A percentile compares a stretch with the other conserved stretches of the same genome.
These are phyloP conservation scores for Illadopsis cleaveri DNA, from an alignment of 2,113 vertebrate genomes.

Conservation along the genomic window DNA sequence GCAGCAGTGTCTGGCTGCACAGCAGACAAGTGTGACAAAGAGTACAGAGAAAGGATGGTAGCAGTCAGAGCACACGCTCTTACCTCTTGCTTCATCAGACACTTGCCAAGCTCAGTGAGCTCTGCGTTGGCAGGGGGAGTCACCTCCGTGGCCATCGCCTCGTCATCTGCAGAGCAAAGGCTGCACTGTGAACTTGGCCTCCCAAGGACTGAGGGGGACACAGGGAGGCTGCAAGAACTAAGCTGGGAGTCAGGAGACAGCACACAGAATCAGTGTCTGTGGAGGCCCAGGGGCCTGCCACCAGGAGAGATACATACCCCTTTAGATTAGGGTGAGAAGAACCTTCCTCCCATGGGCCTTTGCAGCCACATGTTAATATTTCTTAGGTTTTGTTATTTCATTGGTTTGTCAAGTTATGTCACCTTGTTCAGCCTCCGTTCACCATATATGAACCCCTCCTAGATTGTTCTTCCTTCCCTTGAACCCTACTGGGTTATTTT, in stretches of 20 bases:
- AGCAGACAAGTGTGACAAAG: neutral
- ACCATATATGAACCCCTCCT: too few relatives aligned
- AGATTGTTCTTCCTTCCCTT: too few relatives aligned
- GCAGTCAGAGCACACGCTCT: neutral
- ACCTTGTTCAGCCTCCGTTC: too few relatives aligned
- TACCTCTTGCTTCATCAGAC: slow-evolving; percentile 90
- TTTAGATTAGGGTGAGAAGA: too few relatives aligned
- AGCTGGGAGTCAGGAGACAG: neutral
- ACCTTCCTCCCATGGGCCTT: too few relatives aligned
- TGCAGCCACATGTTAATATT: too few relatives aligned
- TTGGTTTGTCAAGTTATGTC: too few relatives aligned
- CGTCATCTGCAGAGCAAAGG: slow-evolving; percentile 81
- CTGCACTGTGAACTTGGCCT: neutral
- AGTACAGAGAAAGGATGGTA: neutral
- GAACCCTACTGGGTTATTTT: too few relatives aligned
- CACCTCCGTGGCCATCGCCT: slow-evolving; percentile 87
- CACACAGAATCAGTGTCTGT: neutral
- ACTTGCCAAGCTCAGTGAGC: slow-evolving; percentile 92
- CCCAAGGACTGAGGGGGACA: neutral
- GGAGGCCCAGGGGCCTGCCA: too few relatives aligned
- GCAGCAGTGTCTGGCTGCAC: neutral
- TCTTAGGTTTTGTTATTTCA: too few relatives aligned
- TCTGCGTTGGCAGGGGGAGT: slow-evolving; percentile 75
- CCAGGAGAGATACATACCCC: too few relatives aligned
- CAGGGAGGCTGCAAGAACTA: neutral